These are phyloP conservation scores for Mystacides longicornis DNA, from an alignment of 2,888 invertebrate species.

Conservation along the genomic window DNA sequence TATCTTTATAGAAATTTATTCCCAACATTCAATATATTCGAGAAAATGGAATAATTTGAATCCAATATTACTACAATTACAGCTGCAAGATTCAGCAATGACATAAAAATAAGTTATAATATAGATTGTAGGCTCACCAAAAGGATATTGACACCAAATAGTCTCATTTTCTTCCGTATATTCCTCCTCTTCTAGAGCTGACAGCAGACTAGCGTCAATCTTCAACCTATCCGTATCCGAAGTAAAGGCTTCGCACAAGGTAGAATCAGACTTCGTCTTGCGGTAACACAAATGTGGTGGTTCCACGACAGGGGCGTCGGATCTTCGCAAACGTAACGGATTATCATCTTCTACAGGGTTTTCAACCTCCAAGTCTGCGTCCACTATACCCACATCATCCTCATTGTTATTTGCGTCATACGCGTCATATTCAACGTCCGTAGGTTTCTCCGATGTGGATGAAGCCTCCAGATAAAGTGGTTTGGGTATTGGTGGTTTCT, in stretches of 20 bases:
- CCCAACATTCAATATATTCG: too few relatives aligned
- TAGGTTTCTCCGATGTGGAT: constrained; percentile 21
- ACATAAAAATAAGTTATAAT: too few relatives aligned
- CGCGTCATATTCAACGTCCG: constrained; percentile 5
- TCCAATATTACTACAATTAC: too few relatives aligned
- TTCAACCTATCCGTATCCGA: constrained; percentile 45
- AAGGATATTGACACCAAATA: constrained; percentile 62
- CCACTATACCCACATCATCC: constrained; percentile 31
- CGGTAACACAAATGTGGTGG: constrained; percentile 55
- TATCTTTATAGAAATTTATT: too few relatives aligned
- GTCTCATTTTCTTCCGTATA: constrained; percentile 36
- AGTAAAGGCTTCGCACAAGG: constrained; percentile 55
- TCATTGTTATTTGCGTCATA: constrained; percentile 34
- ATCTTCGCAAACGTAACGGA: constrained; percentile 1
- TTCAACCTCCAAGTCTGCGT: constrained; percentile 8
- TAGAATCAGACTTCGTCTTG: constrained; percentile 29
- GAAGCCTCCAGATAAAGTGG: constrained; percentile 25
- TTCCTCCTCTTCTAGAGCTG: constrained; percentile 37
- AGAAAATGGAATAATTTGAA: too few relatives aligned
- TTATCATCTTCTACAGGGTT: background rate
- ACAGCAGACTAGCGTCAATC: constrained; percentile 47
- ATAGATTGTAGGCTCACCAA: constrained; percentile 37
- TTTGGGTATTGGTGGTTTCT: constrained; percentile 34
- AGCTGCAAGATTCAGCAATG: too few relatives aligned
- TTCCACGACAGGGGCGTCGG: constrained; percentile 19